phyloP scores from a whole-genome alignment of 37 sponge, comb jelly and placozoan species.

The Eunapius fragilis region DNA sequence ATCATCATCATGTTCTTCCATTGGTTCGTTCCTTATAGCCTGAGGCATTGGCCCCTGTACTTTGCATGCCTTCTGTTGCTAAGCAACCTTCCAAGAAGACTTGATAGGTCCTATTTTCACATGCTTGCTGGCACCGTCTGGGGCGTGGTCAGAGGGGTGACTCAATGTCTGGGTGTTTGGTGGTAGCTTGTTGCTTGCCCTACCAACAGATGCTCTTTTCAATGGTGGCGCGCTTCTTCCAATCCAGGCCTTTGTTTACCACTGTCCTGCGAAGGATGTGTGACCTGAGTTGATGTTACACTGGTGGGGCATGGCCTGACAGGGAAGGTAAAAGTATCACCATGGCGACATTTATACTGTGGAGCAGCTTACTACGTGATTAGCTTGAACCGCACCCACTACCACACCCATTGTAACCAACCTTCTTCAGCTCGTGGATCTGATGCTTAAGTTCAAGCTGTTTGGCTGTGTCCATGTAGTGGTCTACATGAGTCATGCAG shows the following conservation, averaged over 20 bases:
- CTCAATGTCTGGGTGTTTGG: not conserved
- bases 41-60: not conserved
- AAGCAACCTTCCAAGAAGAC: not conserved
- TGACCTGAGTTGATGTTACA: not conserved
- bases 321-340: not conserved
- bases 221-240: too few species aligned
- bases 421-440: conserved; percentile 73
- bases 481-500: conserved; percentile 64
- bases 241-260: not conserved
- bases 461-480: conserved; percentile 42
- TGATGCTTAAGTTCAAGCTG: conserved; percentile 45
- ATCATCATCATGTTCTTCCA: not conserved
- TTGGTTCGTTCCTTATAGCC: not conserved
- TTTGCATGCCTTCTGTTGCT: not conserved
- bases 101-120: not conserved
- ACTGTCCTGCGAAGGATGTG: not conserved
- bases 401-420: conserved; percentile 4
- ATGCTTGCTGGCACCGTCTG: not conserved
- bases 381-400: not conserved
- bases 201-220: too few species aligned
- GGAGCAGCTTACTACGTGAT: not conserved
- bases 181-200: not conserved
- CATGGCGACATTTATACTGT: not conserved
- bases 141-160: not conserved
- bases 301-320: not conserved